A percentile compares a stretch with the other conserved stretches of the same genome.
These are phyloP conservation scores for Ferdinandea cuprea DNA, from an alignment of 2,888 invertebrate species.

Conservation along the genomic window DNA sequence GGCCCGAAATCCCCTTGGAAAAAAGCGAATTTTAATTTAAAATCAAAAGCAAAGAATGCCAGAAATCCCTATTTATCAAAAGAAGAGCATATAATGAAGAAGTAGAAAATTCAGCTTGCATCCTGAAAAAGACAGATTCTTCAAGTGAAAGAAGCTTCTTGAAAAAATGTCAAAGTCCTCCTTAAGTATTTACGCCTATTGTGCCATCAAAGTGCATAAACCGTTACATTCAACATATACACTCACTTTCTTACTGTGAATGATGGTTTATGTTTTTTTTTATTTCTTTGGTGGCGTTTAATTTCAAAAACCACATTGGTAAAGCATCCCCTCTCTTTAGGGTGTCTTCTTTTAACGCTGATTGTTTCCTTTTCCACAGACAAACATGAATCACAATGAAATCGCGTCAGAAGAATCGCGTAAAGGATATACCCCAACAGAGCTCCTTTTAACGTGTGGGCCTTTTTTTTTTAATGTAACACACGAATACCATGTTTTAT, in stretches of 20 bases:
- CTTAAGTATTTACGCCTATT: constrained; percentile 17
- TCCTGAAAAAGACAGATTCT: constrained; percentile 19
- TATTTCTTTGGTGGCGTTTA: constrained; percentile 36
- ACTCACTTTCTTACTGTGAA: constrained; percentile 15
- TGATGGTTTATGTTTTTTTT: constrained; percentile 13
- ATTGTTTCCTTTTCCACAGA: constrained; percentile 51
- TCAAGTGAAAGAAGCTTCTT: constrained; percentile 8
- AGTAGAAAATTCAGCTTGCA: too few relatives aligned
- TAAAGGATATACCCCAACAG: constrained; percentile 28
- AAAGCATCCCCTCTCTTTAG: not conserved
- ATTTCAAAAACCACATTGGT: constrained; percentile 48
- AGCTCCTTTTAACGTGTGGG: not conserved
- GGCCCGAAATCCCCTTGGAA: too few relatives aligned
- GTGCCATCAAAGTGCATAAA: constrained; percentile 24
- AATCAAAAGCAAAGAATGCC: too few relatives aligned
- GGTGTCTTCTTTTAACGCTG: constrained; percentile 55
- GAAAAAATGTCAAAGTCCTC: constrained; percentile 3
- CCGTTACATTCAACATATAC: constrained; percentile 17
- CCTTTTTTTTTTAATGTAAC: constrained; percentile 15
- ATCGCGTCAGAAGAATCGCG: constrained; percentile 42
- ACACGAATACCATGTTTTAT: constrained; percentile 45
- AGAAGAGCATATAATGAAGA: too few relatives aligned
- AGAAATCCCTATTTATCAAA: too few relatives aligned
- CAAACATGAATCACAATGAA: constrained; percentile 66
- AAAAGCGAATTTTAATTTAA: too few relatives aligned